Base-by-base conservation (phyloP, 1,140 invertebrate species). In the Battus philenor region DNA sequence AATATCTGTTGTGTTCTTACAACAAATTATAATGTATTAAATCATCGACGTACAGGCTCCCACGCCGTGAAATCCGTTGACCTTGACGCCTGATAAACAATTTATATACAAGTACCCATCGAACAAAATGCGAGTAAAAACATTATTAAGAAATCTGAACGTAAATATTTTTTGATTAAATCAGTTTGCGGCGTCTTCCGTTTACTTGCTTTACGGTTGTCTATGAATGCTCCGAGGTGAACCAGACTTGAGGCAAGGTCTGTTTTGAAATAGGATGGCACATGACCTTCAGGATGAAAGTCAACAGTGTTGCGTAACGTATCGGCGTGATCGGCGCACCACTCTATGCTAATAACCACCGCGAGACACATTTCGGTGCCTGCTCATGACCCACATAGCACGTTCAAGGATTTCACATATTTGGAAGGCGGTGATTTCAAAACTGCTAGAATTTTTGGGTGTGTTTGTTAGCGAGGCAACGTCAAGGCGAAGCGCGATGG, bases 201-300 rank as follows among this genome's bases (percentile, higher is more conserved):
- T 72, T 71, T 72, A 68, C 59, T 71, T 72, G 68, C 59, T 73
- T 51, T 60, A 58, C 61, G 60, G 57, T 67, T 75, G 58, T 77
- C 55, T 47, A 51, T 52, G 52, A 48, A 54, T 56, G 48, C 51
- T 63, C 50, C 75, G 80, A 84, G 80, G 80, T 80, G 68, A 84
- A 74, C 77, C 60, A 80, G 73, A 70, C 56, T 58, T 66, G 67
- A 68, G 38, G 57, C 78, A 82, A 85, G 81, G 78, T 85, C 59
- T 65, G 59, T 85, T 80, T 82, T 82, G 81, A 85, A 85, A 82
- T 85, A 85, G 81, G 81, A 85, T 85, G 81, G 75, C 64, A 74
- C 81, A 81, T 82, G 81, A 85, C 80, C 80, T 82, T 82, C 80
- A 69, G 78, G 80, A 85, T 79, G 80, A 85, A 85, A 82, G 80